Evolutionary conservation across 2,797 vertebrate species (phyloP), one percentile per base, ranked within the genome.

Genomic region (Graptemys geographica): DNA sequence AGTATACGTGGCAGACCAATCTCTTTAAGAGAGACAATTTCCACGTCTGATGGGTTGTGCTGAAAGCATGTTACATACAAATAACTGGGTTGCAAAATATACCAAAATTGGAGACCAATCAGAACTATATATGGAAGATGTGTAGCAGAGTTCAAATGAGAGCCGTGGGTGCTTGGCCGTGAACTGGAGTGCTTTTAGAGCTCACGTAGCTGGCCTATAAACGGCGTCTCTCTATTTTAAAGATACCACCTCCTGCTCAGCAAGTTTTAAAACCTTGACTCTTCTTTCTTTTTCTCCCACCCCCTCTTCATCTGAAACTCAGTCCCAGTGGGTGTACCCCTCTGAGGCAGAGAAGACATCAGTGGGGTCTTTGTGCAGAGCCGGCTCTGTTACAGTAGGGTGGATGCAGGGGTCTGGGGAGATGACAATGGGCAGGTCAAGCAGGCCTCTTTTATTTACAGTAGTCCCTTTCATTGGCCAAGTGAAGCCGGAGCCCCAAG

Each of bases 371-470:
- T 62, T 79, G 96, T 44, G 74, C 7, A 44, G 86, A 28, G 90
- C 55, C 92, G 96, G 98, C 97, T 98, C 98, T 97, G 98, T 98
- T 98, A 98, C 98, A 98, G 98, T 98, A 98, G 98, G 97, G 96
- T 97, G 97, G 98, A 97, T 97, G 98, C 97, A 97, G 97, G 97
- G 98, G 98, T 98, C 98, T 96, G 89, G 96, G 96, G 95, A 95
- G 95, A 96, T n/a, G 59, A 76, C 88, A 98, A 98, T 98, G 97
- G 95, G 89, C 87, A 91, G 98, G 98, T 98, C 98, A 98, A 90
- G 95, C 95, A 97, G 98, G 98, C 98, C 97, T 98, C 97, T 97
- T 95, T 98, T 99, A 99, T 99, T 99, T 99, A 99, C 99, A 99
- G 99, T 99, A 98, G 98, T 97, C 95, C 96, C 98, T 99, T 99